Evolutionary conservation across 2,888 invertebrate genomes (phyloP).

Genomic region (Microctonus hyperodae): DNA sequence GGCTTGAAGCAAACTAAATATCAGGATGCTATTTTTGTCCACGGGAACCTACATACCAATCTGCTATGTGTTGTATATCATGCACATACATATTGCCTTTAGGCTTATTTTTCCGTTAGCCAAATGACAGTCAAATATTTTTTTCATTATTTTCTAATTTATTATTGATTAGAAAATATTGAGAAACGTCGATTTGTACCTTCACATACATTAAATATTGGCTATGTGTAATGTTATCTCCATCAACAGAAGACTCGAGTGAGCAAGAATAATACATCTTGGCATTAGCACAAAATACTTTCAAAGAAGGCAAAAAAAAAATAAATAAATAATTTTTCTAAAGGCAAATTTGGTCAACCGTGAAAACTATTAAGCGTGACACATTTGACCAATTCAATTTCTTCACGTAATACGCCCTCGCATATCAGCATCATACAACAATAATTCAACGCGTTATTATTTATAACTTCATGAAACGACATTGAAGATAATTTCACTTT

Average conservation of each 20-base stretch:
- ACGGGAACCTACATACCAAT: slow-evolving; percentile 59
- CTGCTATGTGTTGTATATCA: slow-evolving; percentile 35
- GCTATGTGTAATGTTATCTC: too few species aligned
- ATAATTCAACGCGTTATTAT: not conserved
- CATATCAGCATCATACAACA: not conserved
- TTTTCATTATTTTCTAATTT: not conserved
- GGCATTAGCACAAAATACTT: not conserved
- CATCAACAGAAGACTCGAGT: too few species aligned
- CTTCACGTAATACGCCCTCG: not conserved
- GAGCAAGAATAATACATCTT: too few species aligned
- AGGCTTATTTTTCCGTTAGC: slow-evolving; percentile 41
- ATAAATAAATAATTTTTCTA: too few species aligned
- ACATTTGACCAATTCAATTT: slow-evolving; percentile 21
- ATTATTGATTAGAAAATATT: not conserved
- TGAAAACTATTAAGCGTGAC: slow-evolving; percentile 14
- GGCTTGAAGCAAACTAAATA: slow-evolving; percentile 48
- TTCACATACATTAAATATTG: too few species aligned
- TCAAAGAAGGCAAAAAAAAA: not conserved
- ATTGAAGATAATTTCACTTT: not conserved
- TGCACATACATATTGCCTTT: slow-evolving; percentile 17
- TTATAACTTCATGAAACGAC: not conserved
- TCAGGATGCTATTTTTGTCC: slow-evolving; percentile 59
- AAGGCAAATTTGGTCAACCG: slow-evolving; percentile 13
- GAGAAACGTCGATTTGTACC: too few species aligned
- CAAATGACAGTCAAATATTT: slow-evolving; percentile 44